phyloP scores from a whole-genome alignment of 2,797 vertebrate genomes.

The Peromyscus aztecus region DNA sequence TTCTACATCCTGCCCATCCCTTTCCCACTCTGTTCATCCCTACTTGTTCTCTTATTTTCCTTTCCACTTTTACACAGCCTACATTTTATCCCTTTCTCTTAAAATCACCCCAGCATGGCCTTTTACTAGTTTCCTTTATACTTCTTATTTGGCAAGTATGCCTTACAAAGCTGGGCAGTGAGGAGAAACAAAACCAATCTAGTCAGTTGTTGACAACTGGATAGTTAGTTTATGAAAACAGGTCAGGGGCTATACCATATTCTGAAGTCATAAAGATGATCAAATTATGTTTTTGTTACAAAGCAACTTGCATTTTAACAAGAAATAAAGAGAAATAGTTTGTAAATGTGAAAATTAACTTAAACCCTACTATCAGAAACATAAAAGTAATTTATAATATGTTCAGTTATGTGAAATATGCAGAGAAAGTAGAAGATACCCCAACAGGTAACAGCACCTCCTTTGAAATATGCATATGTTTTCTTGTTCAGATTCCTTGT shows the following conservation, averaged over 20 bases:
- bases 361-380: background rate
- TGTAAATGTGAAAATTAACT: background rate
- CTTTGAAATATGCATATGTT: background rate
- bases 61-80: background rate
- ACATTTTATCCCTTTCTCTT: background rate
- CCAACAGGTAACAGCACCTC: background rate
- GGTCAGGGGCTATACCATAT: background rate
- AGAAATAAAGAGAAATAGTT: background rate
- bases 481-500: background rate
- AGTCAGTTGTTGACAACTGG: background rate
- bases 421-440: background rate
- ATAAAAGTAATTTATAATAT: background rate
- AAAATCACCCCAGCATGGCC: background rate
- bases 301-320: background rate
- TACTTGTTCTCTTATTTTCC: background rate
- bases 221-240: background rate
- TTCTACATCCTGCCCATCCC: background rate
- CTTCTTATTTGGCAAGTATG: background rate
- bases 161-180: rapidly evolving
- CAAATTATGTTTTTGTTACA: background rate
- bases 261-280: background rate
- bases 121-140: background rate
- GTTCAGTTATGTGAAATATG: background rate
- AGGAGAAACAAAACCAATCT: background rate
- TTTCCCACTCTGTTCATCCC: background rate